Conservation (phyloP, 2,113 vertebrate species). For the Pseudorasbora parva region DNA sequence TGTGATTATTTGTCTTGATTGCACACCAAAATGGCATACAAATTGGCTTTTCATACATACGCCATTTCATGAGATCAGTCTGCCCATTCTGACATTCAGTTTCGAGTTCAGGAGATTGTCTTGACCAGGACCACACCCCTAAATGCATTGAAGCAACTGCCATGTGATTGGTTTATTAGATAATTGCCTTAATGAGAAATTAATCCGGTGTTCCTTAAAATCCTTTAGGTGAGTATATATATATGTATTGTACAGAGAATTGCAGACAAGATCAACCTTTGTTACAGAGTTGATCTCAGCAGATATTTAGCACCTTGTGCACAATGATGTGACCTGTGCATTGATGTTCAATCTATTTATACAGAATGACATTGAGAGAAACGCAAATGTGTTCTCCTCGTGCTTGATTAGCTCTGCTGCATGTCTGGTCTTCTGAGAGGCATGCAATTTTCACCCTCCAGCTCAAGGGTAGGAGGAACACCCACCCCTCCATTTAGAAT, state of each 20-base stretch:
- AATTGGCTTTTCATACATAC: too few species aligned
- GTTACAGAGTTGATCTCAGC: not conserved
- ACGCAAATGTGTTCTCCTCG: slow-evolving; percentile 67
- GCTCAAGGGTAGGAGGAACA: slow-evolving; percentile 59
- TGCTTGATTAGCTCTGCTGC: slow-evolving; percentile 73
- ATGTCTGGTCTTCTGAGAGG: slow-evolving; percentile 61
- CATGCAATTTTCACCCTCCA: slow-evolving; percentile 71
- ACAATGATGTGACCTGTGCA: slow-evolving; percentile 70
- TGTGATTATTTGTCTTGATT: too few species aligned
- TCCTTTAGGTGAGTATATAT: too few species aligned
- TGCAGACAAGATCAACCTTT: not conserved
- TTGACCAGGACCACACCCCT: too few species aligned
- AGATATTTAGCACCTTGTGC: slow-evolving; percentile 32
- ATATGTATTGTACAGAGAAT: not conserved
- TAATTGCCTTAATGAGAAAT: too few species aligned
- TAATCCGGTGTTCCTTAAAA: too few species aligned
- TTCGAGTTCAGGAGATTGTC: too few species aligned
- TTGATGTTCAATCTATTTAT: slow-evolving; percentile 72
- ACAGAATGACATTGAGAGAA: slow-evolving; percentile 62
- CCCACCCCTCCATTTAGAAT: slow-evolving; percentile 58
- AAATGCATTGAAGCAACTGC: too few species aligned
- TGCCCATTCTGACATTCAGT: too few species aligned
- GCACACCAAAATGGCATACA: too few species aligned
- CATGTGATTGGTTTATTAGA: too few species aligned
- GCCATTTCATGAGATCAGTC: too few species aligned